Percentiles rank a stretch among this genome's conserved stretches.
Conservation (phyloP, 1,140 invertebrate species). For the Lordiphosa collinella region DNA sequence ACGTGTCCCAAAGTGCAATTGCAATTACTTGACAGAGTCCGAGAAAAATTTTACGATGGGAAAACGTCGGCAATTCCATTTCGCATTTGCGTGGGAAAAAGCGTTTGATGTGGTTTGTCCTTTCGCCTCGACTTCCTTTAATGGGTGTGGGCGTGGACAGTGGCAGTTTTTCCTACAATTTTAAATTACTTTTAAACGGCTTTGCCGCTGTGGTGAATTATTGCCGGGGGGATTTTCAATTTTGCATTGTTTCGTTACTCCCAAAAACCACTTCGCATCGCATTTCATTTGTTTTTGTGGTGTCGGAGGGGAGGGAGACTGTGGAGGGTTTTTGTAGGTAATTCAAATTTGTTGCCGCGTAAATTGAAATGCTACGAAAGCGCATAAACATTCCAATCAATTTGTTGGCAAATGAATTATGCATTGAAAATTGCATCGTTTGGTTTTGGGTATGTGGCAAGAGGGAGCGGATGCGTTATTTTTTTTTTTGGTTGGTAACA, state of each 20-base stretch:
- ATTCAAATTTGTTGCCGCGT: constrained; percentile 61
- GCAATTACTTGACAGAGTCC: constrained; percentile 53
- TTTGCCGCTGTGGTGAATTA: constrained; percentile 37
- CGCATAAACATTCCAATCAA: constrained; percentile 61
- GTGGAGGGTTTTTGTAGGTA: constrained; percentile 30
- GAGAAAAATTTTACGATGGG: constrained; percentile 58
- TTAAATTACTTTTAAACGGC: constrained; percentile 46
- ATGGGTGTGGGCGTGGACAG: constrained; percentile 26
- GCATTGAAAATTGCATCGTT: constrained; percentile 47
- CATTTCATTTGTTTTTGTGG: constrained; percentile 49
- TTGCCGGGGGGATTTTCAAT: constrained; percentile 36
- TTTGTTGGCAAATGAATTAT: constrained; percentile 63
- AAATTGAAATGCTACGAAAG: constrained; percentile 54
- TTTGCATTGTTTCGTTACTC: constrained; percentile 46
- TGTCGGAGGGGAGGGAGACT: neutral
- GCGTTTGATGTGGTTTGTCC: constrained; percentile 43
- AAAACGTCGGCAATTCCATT: constrained; percentile 49
- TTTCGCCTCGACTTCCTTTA: neutral
- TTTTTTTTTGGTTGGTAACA: neutral
- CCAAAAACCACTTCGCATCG: constrained; percentile 31
- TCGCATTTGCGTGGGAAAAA: constrained; percentile 55
- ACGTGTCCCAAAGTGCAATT: constrained; percentile 58
- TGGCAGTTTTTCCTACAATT: constrained; percentile 17
- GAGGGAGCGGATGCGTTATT: too few species aligned
- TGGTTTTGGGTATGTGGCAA: constrained; percentile 8